Evolutionary conservation across 2,888 invertebrate species (phyloP), one percentile per base, ranked within the genome.

Genomic region (Automeris io): DNA sequence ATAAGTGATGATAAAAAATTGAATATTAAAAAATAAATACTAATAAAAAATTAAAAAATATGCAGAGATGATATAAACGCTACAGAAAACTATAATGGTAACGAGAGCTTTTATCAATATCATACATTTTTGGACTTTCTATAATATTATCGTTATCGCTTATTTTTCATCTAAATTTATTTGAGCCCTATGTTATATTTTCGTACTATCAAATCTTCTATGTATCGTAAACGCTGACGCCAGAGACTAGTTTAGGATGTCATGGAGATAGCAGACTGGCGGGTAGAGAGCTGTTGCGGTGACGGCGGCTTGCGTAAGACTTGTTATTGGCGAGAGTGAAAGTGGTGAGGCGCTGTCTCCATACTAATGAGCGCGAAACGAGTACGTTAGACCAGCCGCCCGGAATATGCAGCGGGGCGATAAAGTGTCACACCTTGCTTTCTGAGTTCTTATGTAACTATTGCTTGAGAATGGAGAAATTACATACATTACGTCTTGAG

Each of bases 241-340:
- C 42, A 47, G 46, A 39, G 44, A 40, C 40, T 47, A 39, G 53
- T 47, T 42, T 42, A 45, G 51, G 54, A 47, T 46, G 53, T 43
- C 46, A 48, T 54, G 58, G 67, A 68, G 71, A 74, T 66, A 70
- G 73, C 59, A 43, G 57, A 29, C 45, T 41, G 46, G 51, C 61
- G 41, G 62, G 71, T 74, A 74, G 79, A 81, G 80, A 80, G 80
- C 63, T 62, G 71, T 42, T 51, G 47, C 51, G 49, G 48, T 53
- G 56, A 58, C 47, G 46, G 53, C 42, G 50, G 56, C 70, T 86
- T 85, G 76, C 83, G 73, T 81, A 85, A 86, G 62, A 72, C 74
- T 75, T 75, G 81, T 76, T 78, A 68, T 77, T 73, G 66, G 61
- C 64, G 81, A 83, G 75, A 83, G 85, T 83, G 85, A 86, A 86